A percentile compares a stretch with the other conserved stretches of the same genome.
phyloP scores from a whole-genome alignment of 2,113 vertebrate genomes.

The Amphiprion percula region DNA sequence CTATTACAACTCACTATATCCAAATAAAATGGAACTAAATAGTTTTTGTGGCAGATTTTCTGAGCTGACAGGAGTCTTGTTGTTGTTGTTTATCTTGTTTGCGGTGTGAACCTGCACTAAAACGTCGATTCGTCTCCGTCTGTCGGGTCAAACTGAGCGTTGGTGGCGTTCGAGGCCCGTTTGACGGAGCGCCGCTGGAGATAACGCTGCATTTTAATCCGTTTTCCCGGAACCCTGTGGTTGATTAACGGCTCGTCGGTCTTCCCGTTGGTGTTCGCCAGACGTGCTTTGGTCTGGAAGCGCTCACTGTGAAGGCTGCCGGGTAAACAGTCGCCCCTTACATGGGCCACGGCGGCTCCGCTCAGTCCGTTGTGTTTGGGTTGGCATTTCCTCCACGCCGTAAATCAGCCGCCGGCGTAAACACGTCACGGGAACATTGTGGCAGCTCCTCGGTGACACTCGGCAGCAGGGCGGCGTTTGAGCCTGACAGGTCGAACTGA shows the following conservation, averaged over 20 bases:
- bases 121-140: neutral
- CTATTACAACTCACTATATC: too few relatives aligned
- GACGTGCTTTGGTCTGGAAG: constrained; percentile 27
- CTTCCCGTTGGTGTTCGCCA: constrained; percentile 8
- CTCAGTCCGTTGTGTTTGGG: constrained; percentile 63
- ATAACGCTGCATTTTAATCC: constrained; percentile 28
- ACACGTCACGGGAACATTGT: constrained; percentile 56
- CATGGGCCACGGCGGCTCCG: constrained; percentile 63
- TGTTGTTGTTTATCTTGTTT: neutral
- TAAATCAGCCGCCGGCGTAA: constrained; percentile 74
- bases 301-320: constrained; percentile 48
- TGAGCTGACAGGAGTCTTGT: too few relatives aligned
- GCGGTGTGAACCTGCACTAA: constrained; percentile 7
- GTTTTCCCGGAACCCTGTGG: constrained; percentile 27
- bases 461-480: constrained; percentile 29
- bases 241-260: constrained; percentile 33
- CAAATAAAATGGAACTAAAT: too few relatives aligned
- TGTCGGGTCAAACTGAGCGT: neutral
- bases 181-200: constrained; percentile 13
- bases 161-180: too few relatives aligned
- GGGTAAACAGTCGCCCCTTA: constrained; percentile 73
- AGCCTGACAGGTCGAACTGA: neutral
- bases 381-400: constrained; percentile 59
- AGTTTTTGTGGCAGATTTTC: too few relatives aligned
- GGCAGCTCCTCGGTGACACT: constrained; percentile 38